These are phyloP conservation scores for Petrophora chlorosata DNA, from an alignment of 2,888 invertebrate species.

Conservation along the genomic window DNA sequence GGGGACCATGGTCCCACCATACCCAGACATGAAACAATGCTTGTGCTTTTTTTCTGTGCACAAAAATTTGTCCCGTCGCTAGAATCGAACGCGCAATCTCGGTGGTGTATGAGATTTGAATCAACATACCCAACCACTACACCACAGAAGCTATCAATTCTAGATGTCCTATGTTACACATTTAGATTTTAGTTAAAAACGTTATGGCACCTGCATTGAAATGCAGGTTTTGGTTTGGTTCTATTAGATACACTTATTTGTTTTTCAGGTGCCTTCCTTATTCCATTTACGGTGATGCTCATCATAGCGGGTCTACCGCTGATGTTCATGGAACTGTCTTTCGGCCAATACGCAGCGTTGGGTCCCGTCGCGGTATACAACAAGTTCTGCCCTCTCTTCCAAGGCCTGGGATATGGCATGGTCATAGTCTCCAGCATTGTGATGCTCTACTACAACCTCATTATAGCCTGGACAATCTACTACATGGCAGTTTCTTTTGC, in stretches of 20 bases:
- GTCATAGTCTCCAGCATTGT: constrained; percentile 89
- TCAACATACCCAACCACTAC: too few relatives aligned
- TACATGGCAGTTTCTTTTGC: constrained; percentile 86
- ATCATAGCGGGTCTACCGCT: constrained; percentile 91
- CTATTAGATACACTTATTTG: background rate
- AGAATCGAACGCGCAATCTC: too few relatives aligned
- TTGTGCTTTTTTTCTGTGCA: too few relatives aligned
- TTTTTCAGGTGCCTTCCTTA: constrained; percentile 89
- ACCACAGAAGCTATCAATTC: too few relatives aligned
- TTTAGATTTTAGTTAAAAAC: too few relatives aligned
- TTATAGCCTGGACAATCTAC: constrained; percentile 91
- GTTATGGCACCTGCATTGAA: too few relatives aligned
- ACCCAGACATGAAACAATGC: too few relatives aligned
- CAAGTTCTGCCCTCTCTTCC: constrained; percentile 90
- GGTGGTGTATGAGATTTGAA: too few relatives aligned
- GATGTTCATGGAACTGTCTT: constrained; percentile 93
- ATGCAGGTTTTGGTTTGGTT: too few relatives aligned
- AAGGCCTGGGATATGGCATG: constrained; percentile 90
- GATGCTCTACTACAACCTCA: constrained; percentile 90
- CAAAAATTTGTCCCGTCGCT: too few relatives aligned
- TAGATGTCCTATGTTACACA: too few relatives aligned
- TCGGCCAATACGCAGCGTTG: constrained; percentile 92
- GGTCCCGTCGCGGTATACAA: constrained; percentile 92
- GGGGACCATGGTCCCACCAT: too few relatives aligned
- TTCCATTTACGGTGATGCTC: constrained; percentile 92